A percentile compares a stretch with the other conserved stretches of the same genome.
phyloP scores from a whole-genome alignment of 2,888 invertebrate genomes.

The Druceiella hillmani region DNA sequence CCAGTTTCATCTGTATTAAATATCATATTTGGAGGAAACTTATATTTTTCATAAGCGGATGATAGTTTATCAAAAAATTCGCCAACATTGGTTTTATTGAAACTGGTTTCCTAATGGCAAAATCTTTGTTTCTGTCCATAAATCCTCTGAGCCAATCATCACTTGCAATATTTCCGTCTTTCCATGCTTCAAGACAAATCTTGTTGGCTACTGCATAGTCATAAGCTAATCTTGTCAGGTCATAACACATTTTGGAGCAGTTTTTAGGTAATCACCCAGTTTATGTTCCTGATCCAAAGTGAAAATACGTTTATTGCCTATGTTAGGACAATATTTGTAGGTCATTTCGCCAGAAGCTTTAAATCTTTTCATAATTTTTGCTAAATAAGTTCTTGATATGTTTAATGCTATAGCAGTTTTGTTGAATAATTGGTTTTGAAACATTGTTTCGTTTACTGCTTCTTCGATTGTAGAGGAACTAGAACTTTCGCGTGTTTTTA shows the following conservation, averaged over 20 bases:
- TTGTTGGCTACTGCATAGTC: conserved; percentile 12
- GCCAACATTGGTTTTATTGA: conserved; percentile 8
- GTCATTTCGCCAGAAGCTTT: conserved; percentile 4
- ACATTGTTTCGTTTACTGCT: conserved; percentile 11
- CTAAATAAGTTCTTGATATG: conserved; percentile 14
- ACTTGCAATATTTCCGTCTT: conserved; percentile 8
- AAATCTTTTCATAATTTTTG: conserved; percentile 11
- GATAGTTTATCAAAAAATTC: conserved; percentile 11
- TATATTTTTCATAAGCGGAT: conserved; percentile 11
- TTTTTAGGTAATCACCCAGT: conserved; percentile 12
- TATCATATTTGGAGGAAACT: conserved; percentile 8
- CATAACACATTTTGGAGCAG: conserved; percentile 15
- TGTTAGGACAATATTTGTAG: conserved; percentile 9
- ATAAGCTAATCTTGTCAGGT: conserved; percentile 13
- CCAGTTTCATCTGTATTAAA: conserved; percentile 9
- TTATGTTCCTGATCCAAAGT: conserved; percentile 11
- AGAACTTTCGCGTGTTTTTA: too few species aligned
- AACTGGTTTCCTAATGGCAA: conserved; percentile 3
- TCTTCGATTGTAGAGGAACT: conserved; percentile 11
- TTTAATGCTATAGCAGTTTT: conserved; percentile 11
- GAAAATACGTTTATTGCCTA: conserved; percentile 15
- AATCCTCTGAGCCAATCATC: conserved; percentile 10
- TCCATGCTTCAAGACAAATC: conserved; percentile 7
- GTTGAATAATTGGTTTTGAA: conserved; percentile 10
- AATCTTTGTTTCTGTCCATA: neutral